Base-by-base conservation (phyloP, 2,888 invertebrate species). In the Pristionchus exspectatus region DNA sequence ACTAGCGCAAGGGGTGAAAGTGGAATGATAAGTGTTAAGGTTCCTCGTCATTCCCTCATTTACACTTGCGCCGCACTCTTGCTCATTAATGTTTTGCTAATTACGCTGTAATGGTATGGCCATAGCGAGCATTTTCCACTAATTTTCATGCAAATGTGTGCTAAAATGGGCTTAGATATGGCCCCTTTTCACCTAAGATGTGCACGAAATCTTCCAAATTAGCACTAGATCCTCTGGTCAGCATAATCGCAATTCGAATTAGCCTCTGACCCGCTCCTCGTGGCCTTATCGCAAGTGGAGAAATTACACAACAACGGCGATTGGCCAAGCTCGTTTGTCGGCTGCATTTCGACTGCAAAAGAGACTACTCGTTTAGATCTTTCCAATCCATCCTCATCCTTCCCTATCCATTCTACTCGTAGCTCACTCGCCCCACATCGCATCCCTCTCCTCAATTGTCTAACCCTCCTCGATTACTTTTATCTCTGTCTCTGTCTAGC, bases 361-460 rank as follows among this genome's bases (percentile, higher is more conserved):
- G 30, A 72, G 33, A 30, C 72, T 72, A 72, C 72, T 72, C 72
- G 72, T 72, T 72, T 90, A 86, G 89, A 87, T 90, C 84, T 77
- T 85, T 90, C 88, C 77, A 56, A 63, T 74, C 24, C 44, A 50
- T 50, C 44, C 44, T 50, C 44, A 50, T 50, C 44, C 44, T 50
- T 7, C 44, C 44, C 44, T 50, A 50, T 50, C 44, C 12, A 81
- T 88, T 84, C 77, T 85, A 88, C 44, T 50, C 88, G 85, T 89
- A 87, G 88, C 87, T 54, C 83, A 72, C 84, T 87, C 83, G 33
- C 85, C 88, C 86, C 84, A 89, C 81, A 81, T 87, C 89, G 77
- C 72, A 74, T 83, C 85, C 90, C 89, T 83, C 72, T 27, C 16
- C 72, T 72, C 72, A 72, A 27, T 72, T 72, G 16, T 24, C 72